Conservation (phyloP, 2,888 invertebrate genomes). For the Aporophyla lueneburgensis region DNA sequence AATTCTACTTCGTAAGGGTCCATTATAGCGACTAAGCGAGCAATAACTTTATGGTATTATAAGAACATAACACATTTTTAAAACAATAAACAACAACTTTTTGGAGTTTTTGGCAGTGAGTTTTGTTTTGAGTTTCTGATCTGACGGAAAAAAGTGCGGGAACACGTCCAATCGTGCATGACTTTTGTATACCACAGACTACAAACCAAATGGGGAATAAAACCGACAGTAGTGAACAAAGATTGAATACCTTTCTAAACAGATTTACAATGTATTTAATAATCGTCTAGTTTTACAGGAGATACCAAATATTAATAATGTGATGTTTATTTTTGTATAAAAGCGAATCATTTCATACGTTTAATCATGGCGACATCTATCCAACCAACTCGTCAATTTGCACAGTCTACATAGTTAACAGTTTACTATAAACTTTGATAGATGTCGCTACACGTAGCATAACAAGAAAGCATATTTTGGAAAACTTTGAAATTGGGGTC, state of each 20-base stretch:
- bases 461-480: not conserved
- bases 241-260: not conserved
- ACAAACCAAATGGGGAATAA: not conserved
- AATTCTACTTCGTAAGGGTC: slow-evolving; percentile 97
- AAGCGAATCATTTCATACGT: not conserved
- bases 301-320: not conserved
- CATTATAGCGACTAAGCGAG: slow-evolving; percentile 86
- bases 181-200: slow-evolving; percentile 7
- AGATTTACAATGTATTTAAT: too few species aligned
- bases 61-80: not conserved
- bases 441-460: slow-evolving; percentile 49
- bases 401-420: not conserved
- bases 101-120: slow-evolving; percentile 11
- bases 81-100: slow-evolving; percentile 11
- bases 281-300: not conserved
- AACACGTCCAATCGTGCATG: slow-evolving; percentile 13
- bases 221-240: too few species aligned
- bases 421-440: not conserved
- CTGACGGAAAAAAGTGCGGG: slow-evolving; percentile 59
- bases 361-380: slow-evolving; percentile 34
- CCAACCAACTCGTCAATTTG: not conserved
- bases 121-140: slow-evolving; percentile 53
- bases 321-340: too few species aligned
- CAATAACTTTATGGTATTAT: not conserved
- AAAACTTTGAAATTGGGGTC: slow-evolving; percentile 38